Evolutionary conservation across 2,113 vertebrate species (phyloP).

Genomic region (Mixornis gularis): DNA sequence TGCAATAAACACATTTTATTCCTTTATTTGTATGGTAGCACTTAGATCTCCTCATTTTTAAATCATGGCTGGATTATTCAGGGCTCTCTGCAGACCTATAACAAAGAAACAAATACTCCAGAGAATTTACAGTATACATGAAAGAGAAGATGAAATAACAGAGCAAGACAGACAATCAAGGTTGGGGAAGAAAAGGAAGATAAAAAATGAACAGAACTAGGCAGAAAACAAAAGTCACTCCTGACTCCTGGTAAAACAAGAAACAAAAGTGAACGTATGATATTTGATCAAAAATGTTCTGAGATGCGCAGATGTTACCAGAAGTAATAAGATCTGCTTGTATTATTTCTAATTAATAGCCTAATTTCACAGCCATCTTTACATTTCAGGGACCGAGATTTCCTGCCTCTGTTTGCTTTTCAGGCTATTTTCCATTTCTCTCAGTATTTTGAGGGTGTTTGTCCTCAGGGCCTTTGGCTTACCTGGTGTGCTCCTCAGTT

Average conservation of each 20-base stretch:
- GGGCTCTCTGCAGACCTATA: background rate
- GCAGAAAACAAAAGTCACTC: background rate
- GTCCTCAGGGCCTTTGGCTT: background rate
- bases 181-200: background rate
- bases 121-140: conserved; percentile 24
- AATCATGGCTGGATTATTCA: background rate
- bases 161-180: background rate
- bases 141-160: conserved; percentile 19
- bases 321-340: background rate
- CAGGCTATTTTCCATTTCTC: background rate
- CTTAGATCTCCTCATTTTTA: background rate
- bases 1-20: background rate
- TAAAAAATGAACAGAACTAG: background rate
- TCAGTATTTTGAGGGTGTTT: background rate
- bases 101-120: background rate
- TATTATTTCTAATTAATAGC: background rate
- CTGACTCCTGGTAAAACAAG: background rate
- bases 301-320: background rate
- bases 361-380: background rate
- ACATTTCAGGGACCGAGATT: background rate
- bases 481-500: background rate
- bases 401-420: background rate
- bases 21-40: background rate
- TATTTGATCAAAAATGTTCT: background rate
- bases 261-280: background rate